These are phyloP conservation scores for Epinephelus coioides DNA, from an alignment of 2,797 vertebrate genomes.

Conservation along the genomic window DNA sequence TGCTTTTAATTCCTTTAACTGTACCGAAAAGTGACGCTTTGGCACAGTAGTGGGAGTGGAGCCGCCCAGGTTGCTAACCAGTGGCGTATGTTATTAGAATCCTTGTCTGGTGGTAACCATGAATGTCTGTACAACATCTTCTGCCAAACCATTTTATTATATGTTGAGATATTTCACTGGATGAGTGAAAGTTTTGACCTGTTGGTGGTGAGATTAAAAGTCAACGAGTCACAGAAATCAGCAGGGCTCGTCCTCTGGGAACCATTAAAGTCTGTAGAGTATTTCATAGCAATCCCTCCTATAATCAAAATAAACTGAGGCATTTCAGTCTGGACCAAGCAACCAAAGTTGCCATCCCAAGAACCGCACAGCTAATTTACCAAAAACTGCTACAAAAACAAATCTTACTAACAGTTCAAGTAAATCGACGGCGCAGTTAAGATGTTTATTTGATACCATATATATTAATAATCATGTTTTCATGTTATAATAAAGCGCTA, in stretches of 20 bases:
- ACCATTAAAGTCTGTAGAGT: background rate
- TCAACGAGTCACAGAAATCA: background rate
- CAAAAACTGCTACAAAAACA: background rate
- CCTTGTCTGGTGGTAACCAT: too few relatives aligned
- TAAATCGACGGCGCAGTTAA: background rate
- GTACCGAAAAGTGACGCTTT: too few relatives aligned
- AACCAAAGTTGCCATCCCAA: background rate
- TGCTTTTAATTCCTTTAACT: too few relatives aligned
- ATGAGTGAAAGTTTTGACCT: background rate
- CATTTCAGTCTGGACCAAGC: background rate
- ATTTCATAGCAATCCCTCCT: background rate
- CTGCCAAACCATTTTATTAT: background rate
- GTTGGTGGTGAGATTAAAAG: background rate
- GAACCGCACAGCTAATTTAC: background rate
- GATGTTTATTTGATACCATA: background rate
- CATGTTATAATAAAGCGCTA: slow-evolving; percentile 20
- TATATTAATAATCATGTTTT: slow-evolving; percentile 3
- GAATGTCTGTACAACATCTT: background rate
- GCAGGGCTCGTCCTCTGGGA: background rate
- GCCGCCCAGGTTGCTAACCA: too few relatives aligned
- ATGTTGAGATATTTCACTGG: background rate
- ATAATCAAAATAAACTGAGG: background rate
- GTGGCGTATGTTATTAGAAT: too few relatives aligned
- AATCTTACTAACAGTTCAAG: background rate
- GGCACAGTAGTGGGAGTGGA: too few relatives aligned